Base-by-base conservation (phyloP, 2,113 vertebrate species). In the Lipophrys pholis region DNA sequence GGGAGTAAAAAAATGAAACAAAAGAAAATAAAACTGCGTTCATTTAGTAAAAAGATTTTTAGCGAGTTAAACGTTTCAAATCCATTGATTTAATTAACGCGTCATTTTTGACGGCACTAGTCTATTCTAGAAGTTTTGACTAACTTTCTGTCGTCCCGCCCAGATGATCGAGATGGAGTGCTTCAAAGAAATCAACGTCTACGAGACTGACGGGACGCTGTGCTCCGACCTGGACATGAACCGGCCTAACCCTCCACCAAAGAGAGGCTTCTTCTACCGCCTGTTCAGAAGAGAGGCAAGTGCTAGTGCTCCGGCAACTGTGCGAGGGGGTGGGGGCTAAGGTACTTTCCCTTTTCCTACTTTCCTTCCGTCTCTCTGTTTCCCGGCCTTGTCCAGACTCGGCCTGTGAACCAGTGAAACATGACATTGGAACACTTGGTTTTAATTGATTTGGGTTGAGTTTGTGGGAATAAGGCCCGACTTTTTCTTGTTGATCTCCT, bases 91-190 rank as follows among this genome's bases (percentile, higher is more conserved):
- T n/a, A n/a, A n/a, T n/a, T n/a, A n/a, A n/a, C n/a, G n/a, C n/a
- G n/a, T n/a, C n/a, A n/a, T n/a, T n/a, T n/a, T n/a, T n/a, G n/a
- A n/a, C n/a, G n/a, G n/a, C n/a, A n/a, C n/a, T n/a, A n/a, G n/a
- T n/a, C n/a, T n/a, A n/a, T 30, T 30, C 21, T 30, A 30, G 4
- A 4, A 30, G 21, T 30, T 30, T 30, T 30, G 21, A 30, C 2
- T 2, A 30, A 4, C 21, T 30, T 30, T 30, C 21, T 30, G 21
- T 21, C 6, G 0, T 51, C 8, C 6, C 42, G 11, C 66, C 52
- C 1, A 97, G 97, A 97, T 98, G 95, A 97, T 97, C 12, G 96
- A 97, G 89, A 96, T 96, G 0, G 95, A 94, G 73, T 98, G 97
- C 83, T 98, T 97, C 90, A 94, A 96, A 88, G 96, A 98, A 87